phyloP scores from a whole-genome alignment of 2,113 vertebrate species.

The Rhabdomys dilectus region DNA sequence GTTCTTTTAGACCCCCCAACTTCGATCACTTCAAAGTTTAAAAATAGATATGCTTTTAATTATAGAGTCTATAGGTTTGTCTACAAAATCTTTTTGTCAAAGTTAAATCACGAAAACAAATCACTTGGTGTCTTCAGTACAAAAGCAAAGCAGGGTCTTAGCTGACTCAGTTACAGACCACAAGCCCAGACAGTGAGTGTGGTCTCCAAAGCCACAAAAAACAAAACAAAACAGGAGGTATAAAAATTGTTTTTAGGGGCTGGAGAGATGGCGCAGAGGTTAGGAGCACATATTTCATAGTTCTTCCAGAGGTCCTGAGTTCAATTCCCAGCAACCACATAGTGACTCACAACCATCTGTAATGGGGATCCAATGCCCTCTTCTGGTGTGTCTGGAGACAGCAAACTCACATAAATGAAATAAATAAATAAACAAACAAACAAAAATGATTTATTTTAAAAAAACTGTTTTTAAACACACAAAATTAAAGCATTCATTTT shows the following conservation, averaged over 20 bases:
- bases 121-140: not conserved
- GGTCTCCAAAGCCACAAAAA: not conserved
- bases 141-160: not conserved
- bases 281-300: no score
- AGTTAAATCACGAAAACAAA: not conserved
- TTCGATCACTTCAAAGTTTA: not conserved
- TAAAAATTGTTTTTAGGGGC: not conserved
- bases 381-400: no score
- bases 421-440: no score
- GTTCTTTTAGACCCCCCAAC: conserved; percentile 31
- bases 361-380: no score
- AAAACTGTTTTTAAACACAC: not conserved
- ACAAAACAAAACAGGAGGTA: not conserved
- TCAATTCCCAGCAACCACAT: no score
- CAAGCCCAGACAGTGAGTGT: not conserved
- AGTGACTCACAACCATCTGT: no score
- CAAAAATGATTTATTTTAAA: no score
- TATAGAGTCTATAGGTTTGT: not conserved
- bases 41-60: conserved; percentile 24
- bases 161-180: not conserved
- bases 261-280: no score
- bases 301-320: no score
- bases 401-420: no score
- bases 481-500: conserved; percentile 32
- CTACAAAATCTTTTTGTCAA: not conserved